Evolutionary conservation across 2,888 invertebrate species (phyloP).

Genomic region (Cremastinae sp.): DNA sequence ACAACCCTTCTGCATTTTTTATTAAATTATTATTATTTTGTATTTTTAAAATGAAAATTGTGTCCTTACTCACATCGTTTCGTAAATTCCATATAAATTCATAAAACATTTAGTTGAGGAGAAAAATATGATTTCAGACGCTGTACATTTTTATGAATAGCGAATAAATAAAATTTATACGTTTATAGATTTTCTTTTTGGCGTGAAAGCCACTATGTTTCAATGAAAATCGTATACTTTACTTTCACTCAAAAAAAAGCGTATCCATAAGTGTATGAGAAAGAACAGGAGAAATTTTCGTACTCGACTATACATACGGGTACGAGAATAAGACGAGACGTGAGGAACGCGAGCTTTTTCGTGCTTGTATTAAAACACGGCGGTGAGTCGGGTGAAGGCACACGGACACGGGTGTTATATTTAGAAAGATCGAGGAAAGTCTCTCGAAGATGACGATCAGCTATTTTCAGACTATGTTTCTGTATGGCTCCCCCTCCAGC

Average conservation of each 20-base stretch:
- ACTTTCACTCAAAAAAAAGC: background rate
- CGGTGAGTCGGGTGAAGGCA: slow-evolving; percentile 33
- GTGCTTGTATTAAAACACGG: slow-evolving; percentile 53
- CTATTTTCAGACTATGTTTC: slow-evolving; percentile 69
- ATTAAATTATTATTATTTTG: too few relatives aligned
- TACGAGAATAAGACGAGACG: slow-evolving; percentile 37
- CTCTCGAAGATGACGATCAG: slow-evolving; percentile 68
- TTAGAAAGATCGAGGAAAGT: slow-evolving; percentile 68
- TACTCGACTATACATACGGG: slow-evolving; percentile 11
- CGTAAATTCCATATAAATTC: too few relatives aligned
- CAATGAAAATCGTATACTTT: background rate
- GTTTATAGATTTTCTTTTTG: too few relatives aligned
- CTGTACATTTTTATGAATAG: too few relatives aligned
- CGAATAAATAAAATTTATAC: too few relatives aligned
- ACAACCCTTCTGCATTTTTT: background rate
- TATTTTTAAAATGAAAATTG: too few relatives aligned
- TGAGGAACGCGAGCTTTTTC: slow-evolving; percentile 59
- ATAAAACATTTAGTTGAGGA: too few relatives aligned
- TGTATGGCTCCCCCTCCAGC: slow-evolving; percentile 38
- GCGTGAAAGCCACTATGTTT: background rate
- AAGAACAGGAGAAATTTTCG: slow-evolving; percentile 6
- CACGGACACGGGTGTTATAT: slow-evolving; percentile 59
- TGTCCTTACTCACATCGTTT: too few relatives aligned
- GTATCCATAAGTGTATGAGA: slow-evolving; percentile 5
- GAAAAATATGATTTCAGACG: too few relatives aligned